Evolutionary conservation across 2,888 invertebrate genomes (phyloP), one percentile per base, ranked within the genome.

Genomic region (Ecliptopera silaceata): DNA sequence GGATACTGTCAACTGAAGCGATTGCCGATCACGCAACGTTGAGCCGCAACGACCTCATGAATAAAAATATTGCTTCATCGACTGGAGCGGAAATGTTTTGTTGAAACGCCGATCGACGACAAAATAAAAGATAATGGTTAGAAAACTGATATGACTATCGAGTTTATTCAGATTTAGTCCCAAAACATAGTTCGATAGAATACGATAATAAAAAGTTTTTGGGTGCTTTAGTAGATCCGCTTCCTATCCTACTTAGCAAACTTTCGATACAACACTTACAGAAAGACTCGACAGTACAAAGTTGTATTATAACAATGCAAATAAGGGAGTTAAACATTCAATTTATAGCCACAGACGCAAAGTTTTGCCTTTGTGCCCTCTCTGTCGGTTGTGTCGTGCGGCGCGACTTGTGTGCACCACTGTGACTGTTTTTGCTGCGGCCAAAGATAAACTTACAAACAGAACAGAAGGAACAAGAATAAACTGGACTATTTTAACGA

Each of bases 301-400:
- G 65, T 68, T 60, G 63, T 68, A 55, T 44, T 69, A 62, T 68
- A 61, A 71, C 72, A 74, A 79, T 76, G 78, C 75, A 81, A 82
- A 81, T 81, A 76, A 74, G 68, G 68, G 71, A 74, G 76, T 74
- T 79, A 74, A 61, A 76, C 79, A 80, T 79, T 82, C 77, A 82
- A 83, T 82, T 80, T 77, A 76, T 70, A 69, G 66, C 74, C 71
- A 57, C 72, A 69, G 66, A 59, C 65, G 63, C 60, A 51, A 72
- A 80, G 71, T 81, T 80, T 69, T 41, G 39, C 65, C 71, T 74
- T 77, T 80, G 76, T 77, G 67, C 47, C 63, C 54, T 45, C 56
- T 54, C 67, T 72, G 72, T 72, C 74, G 59, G 72, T 68, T 68
- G 65, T 61, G 68, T 60, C 66, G 72, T 65, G 64, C 64, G 58